These are phyloP conservation scores for Brenthis daphne DNA, from an alignment of 2,888 invertebrate species.

Conservation along the genomic window DNA sequence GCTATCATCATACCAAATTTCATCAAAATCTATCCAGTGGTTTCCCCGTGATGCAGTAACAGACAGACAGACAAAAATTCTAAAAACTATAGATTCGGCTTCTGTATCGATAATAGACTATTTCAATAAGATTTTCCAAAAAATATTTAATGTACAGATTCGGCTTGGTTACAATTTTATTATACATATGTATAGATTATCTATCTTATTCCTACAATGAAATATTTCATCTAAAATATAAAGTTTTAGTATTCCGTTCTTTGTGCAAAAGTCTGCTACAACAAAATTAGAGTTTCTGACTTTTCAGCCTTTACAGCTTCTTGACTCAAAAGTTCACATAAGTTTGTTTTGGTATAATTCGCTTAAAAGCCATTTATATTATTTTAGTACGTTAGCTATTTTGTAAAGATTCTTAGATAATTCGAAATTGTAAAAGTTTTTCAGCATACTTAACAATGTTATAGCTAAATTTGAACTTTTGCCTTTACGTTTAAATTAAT, in stretches of 20 bases:
- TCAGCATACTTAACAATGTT: neutral
- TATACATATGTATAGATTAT: no score
- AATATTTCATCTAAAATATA: neutral
- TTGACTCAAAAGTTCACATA: conserved; percentile 4
- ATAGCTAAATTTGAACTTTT: neutral
- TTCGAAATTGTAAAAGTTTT: neutral
- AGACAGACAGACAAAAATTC: no score
- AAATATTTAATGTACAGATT: no score
- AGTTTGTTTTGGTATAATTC: conserved; percentile 12
- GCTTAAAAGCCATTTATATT: neutral
- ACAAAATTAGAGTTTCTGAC: conserved; percentile 5
- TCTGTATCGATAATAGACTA: no score
- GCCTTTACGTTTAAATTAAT: no score
- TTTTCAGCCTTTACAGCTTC: conserved; percentile 14
- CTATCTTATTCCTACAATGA: neutral
- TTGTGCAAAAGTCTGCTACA: neutral
- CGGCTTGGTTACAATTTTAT: no score
- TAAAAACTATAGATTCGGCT: no score
- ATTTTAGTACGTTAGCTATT: neutral
- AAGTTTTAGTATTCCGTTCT: conserved; percentile 3
- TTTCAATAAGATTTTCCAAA: no score
- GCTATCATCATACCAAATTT: no score
- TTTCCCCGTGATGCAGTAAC: no score
- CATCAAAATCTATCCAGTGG: no score
- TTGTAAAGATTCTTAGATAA: neutral